Conservation (phyloP, 92 coral and sea anemone species). For the Hydrozoanthus gracilis region DNA sequence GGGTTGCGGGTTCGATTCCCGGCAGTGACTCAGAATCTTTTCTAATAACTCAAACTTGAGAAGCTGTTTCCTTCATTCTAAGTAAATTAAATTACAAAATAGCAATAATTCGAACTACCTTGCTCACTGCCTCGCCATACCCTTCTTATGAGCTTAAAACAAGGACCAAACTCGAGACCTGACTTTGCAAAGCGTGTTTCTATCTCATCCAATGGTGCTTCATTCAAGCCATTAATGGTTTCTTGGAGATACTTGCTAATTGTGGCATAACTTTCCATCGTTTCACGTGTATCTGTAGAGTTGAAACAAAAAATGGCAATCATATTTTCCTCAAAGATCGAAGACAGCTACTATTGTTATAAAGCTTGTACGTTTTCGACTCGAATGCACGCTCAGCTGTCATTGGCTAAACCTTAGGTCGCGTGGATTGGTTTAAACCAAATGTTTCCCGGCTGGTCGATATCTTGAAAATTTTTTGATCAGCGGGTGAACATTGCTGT, state of each 20-base stretch:
- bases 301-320: too few species aligned
- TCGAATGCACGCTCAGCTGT: conserved; percentile 58
- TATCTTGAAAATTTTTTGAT: too few species aligned
- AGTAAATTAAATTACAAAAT: not conserved
- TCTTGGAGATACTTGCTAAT: not conserved
- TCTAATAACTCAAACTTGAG: too few species aligned
- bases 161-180: conserved; percentile 76
- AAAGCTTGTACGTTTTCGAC: not conserved
- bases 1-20: too few species aligned
- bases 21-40: too few species aligned
- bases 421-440: not conserved
- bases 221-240: conserved; percentile 48
- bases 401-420: conserved; percentile 56
- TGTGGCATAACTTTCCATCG: not conserved
- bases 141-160: conserved; percentile 64
- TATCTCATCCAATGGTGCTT: conserved; percentile 58
- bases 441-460: too few species aligned
- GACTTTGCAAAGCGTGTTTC: too few species aligned
- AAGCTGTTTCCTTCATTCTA: not conserved
- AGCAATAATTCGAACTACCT: not conserved
- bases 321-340: too few species aligned
- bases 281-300: too few species aligned
- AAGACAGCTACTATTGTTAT: too few species aligned
- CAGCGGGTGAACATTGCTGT: too few species aligned
- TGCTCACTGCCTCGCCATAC: conserved; percentile 50